Conservation (phyloP, 1,140 invertebrate genomes). For the Chelonus insularis region DNA sequence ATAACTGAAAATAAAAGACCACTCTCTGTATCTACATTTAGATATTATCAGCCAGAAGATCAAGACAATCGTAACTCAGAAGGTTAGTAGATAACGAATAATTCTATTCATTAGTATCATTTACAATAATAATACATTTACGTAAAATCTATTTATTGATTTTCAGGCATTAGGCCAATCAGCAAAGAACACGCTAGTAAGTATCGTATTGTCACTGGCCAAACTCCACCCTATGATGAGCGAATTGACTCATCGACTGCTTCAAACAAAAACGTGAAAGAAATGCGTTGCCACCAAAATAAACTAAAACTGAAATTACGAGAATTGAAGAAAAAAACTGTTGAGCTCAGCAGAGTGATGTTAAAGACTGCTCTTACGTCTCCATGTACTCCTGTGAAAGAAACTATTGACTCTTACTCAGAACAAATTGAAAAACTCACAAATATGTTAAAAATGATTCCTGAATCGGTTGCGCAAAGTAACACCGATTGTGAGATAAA, state of each 20-base stretch:
- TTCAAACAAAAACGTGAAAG: slow-evolving; percentile 30
- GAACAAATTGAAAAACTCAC: slow-evolving; percentile 37
- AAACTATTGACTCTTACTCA: slow-evolving; percentile 40
- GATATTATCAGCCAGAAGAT: slow-evolving; percentile 4
- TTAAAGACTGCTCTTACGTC: slow-evolving; percentile 13
- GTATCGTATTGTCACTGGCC: slow-evolving; percentile 39
- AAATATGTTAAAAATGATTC: slow-evolving; percentile 22
- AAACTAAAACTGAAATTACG: slow-evolving; percentile 33
- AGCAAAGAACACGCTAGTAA: slow-evolving; percentile 21
- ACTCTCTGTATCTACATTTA: neutral
- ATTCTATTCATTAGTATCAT: neutral
- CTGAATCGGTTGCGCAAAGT: neutral
- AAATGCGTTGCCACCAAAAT: slow-evolving; percentile 34
- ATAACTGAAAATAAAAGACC: neutral
- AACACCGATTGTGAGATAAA: slow-evolving; percentile 2
- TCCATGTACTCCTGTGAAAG: slow-evolving; percentile 23
- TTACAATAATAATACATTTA: neutral
- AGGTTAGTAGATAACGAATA: slow-evolving; percentile 3
- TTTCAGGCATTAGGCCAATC: neutral
- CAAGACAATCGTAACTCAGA: neutral
- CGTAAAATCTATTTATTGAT: slow-evolving; percentile 9
- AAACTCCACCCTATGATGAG: slow-evolving; percentile 26
- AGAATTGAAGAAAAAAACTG: slow-evolving; percentile 32
- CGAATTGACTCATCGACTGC: slow-evolving; percentile 13
- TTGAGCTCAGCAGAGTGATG: slow-evolving; percentile 25